Base-by-base conservation (phyloP, 2,797 vertebrate species). In the Cebuella pygmaea region DNA sequence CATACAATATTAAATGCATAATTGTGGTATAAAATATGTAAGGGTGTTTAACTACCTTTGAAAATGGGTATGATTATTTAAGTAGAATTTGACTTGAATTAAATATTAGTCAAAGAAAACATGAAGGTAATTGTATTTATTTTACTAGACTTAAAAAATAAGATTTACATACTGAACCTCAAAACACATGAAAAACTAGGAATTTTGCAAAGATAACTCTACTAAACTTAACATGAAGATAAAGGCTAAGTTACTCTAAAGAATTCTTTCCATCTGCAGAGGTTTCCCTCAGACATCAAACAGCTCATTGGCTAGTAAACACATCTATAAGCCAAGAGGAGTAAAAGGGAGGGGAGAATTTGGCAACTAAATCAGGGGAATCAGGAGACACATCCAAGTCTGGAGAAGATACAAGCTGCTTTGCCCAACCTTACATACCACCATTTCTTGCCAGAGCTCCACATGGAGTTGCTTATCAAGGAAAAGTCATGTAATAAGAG, bases 11-110 rank as follows among this genome's bases (percentile, higher is more conserved):
- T 93, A 93, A 96, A 94, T 76, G 61, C 81, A 79, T 91, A 87
- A 91, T 30, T 91, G 61, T 20, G 67, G 61, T 41, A n/a, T 75
- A 72, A 95, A 88, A 93, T 84, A 94, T 93, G 94, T 79, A 78
- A 94, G 82, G 82, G 12, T 90, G 90, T 94, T 96, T 94, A 92
- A 78, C 48, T 61, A 95, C 13, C 76, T 96, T 97, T 27, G 27
- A 79, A 96, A 95, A 82, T 83, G 87, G 84, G n/a, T 86, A 48
- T 91, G 61, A 93, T 96, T 61, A 95, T 81, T 95, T 83, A 82
- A 94, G 86, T 94, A 92, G 75, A 27, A 94, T 83, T 96, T 95
- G 67, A 91, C 50, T 33, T 76, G 48, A 85, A 93, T 96, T 94
- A 96, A 96, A 93, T 90, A 85, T n/a, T 48, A 89, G 8, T 59